Percentiles rank a stretch among this genome's conserved stretches.
Conservation (phyloP, 2,797 vertebrate genomes). For the Anguilla megastoma region DNA sequence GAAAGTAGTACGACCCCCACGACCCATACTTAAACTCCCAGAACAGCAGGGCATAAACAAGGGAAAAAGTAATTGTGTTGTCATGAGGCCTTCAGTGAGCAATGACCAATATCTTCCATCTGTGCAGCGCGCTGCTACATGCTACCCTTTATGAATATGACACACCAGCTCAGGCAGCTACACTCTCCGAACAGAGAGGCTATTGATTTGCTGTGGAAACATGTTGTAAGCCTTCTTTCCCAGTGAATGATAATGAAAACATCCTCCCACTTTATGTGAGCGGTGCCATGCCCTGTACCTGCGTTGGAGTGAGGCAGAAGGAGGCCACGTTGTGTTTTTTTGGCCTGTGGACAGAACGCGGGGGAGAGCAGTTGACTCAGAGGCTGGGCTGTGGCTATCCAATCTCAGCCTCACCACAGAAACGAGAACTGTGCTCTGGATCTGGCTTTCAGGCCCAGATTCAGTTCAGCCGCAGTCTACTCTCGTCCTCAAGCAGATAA, state of each 20-base stretch:
- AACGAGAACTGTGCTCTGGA: background rate
- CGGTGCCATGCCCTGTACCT: background rate
- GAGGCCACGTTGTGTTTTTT: background rate
- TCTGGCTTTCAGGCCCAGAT: background rate
- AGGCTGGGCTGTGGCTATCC: background rate
- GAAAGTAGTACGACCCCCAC: background rate
- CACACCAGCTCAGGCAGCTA: background rate
- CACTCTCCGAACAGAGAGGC: background rate
- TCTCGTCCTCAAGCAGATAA: background rate
- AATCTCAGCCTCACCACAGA: background rate
- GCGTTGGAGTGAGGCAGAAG: background rate
- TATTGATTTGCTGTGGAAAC: conserved; percentile 14
- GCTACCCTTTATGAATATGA: conserved; percentile 10
- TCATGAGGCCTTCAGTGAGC: background rate
- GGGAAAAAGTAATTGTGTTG: background rate
- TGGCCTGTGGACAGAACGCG: background rate
- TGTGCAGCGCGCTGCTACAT: background rate
- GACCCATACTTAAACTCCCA: background rate
- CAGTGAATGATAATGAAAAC: background rate
- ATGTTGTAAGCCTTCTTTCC: background rate
- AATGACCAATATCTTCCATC: background rate
- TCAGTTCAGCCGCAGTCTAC: background rate
- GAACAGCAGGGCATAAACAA: background rate
- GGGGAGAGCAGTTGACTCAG: background rate
- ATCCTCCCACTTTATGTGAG: background rate